Base-by-base conservation (phyloP, 2,113 vertebrate species). In the Litocranius walleri region DNA sequence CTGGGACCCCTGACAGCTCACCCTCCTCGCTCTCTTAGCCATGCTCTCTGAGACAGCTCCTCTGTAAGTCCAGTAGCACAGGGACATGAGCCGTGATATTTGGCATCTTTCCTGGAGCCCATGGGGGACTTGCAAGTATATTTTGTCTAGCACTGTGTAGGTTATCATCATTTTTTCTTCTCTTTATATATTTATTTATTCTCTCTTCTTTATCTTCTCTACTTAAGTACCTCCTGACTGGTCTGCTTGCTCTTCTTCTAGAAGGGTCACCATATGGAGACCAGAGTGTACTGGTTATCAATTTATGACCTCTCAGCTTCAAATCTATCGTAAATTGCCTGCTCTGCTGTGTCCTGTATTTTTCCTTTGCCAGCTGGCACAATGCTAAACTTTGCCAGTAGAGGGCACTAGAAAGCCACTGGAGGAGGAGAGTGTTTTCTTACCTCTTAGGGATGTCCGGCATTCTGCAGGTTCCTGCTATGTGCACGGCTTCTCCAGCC, bases 351-450 rank as follows among this genome's bases (percentile, higher is more conserved):
- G 7, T 33, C 50, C 16, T 85, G 74, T 77, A 19, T 7, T 91
- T 92, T 95, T 83, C 36, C 61, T 82, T 62, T 83, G 52, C 56
- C 82, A 85, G 81, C 54, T 43, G 67, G 54, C 25, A 3, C 1
- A n/a, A 48, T 71, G n/a, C 27, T 88, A 36, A 78, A 7, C 54
- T 77, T 71, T 71, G 52, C 61, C 91, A 85, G 81, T 54, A 96
- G 95, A 97, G 91, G 95, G 89, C 88, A 14, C 81, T 78, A 52
- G 88, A 93, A 91, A 92, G 74, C 48, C 84, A 71, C 64, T 71
- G 27, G 50, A 43, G 45, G 21, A 62, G 64, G 27, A 74, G 86
- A 21, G 36, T 0, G 16, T 36, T 78, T 71, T 62, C 45, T 36
- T 27, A 21, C 15, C 17, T 15, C 6, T 10, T 62, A 40, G 17